phyloP scores from a whole-genome alignment of 2,888 invertebrate genomes.

The Zhuqinia jingwanae region DNA sequence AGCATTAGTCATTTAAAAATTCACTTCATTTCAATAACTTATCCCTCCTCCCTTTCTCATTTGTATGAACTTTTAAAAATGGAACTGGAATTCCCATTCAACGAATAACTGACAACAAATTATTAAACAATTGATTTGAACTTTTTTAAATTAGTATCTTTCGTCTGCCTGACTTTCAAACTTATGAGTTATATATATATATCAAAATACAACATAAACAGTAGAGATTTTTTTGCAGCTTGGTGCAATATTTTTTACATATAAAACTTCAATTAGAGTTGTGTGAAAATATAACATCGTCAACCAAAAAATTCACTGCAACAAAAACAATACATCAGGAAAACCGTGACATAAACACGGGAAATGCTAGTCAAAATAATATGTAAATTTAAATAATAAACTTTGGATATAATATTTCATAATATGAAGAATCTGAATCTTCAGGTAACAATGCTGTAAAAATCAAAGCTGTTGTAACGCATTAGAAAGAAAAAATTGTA shows the following conservation, averaged over 20 bases:
- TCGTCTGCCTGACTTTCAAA: constrained; percentile 40
- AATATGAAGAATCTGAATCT: constrained; percentile 48
- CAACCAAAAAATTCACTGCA: constrained; percentile 39
- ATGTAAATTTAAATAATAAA: constrained; percentile 31
- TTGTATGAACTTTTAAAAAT: background rate
- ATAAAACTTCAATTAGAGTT: constrained; percentile 28
- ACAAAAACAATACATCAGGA: constrained; percentile 37
- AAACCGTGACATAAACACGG: constrained; percentile 25
- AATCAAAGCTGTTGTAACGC: constrained; percentile 21
- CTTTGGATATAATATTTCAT: constrained; percentile 38
- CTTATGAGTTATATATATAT: constrained; percentile 30
- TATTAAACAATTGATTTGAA: constrained; percentile 52
- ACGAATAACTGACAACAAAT: background rate
- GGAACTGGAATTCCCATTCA: no score
- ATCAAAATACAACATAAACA: constrained; percentile 63
- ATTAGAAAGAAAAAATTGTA: constrained; percentile 29
- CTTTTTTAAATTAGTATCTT: constrained; percentile 47
- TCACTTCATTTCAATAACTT: no score
- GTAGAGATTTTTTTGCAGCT: constrained; percentile 14
- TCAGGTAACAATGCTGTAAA: constrained; percentile 53
- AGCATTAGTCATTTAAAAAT: no score
- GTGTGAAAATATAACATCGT: constrained; percentile 52
- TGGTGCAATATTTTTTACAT: constrained; percentile 44
- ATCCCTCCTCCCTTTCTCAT: background rate
- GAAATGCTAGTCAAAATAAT: constrained; percentile 43